These are phyloP conservation scores for Nasonovia ribisnigri DNA, from an alignment of 2,888 invertebrate species.

Conservation along the genomic window DNA sequence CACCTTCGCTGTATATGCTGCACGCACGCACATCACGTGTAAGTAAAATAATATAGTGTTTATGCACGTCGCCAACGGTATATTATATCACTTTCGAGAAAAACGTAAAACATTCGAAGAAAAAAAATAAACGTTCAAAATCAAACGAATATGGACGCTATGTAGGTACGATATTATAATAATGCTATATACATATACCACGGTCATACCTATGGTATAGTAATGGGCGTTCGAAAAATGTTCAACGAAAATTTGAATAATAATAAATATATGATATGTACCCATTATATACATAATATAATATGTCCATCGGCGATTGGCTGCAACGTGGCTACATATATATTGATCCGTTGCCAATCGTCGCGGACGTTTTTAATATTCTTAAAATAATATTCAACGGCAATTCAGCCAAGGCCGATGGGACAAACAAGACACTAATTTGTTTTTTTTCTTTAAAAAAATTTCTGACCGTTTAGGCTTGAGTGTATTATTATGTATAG, in stretches of 20 bases:
- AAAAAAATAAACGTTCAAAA: neutral
- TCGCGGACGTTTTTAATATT: constrained; percentile 45
- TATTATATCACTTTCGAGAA: constrained; percentile 10
- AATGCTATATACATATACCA: neutral
- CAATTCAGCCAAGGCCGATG: constrained; percentile 55
- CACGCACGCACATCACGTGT: neutral
- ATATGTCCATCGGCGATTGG: constrained; percentile 27
- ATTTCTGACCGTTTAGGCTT: constrained; percentile 34
- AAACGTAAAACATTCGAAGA: neutral
- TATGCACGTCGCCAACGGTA: neutral
- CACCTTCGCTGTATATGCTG: neutral
- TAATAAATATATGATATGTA: neutral
- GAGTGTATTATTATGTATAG: neutral
- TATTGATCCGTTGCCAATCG: constrained; percentile 64
- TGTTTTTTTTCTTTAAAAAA: neutral
- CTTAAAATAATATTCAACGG: constrained; percentile 56
- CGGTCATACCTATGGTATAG: no score
- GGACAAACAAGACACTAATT: constrained; percentile 57
- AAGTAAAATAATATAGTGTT: neutral
- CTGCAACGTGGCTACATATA: constrained; percentile 5
- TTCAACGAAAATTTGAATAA: neutral
- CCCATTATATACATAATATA: neutral
- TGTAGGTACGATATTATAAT: neutral
- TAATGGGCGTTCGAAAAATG: neutral
- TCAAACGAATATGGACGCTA: neutral